Evolutionary conservation across 2,113 vertebrate species (phyloP), one percentile per base, ranked within the genome.

Genomic region (Psilopsiagon aymara): DNA sequence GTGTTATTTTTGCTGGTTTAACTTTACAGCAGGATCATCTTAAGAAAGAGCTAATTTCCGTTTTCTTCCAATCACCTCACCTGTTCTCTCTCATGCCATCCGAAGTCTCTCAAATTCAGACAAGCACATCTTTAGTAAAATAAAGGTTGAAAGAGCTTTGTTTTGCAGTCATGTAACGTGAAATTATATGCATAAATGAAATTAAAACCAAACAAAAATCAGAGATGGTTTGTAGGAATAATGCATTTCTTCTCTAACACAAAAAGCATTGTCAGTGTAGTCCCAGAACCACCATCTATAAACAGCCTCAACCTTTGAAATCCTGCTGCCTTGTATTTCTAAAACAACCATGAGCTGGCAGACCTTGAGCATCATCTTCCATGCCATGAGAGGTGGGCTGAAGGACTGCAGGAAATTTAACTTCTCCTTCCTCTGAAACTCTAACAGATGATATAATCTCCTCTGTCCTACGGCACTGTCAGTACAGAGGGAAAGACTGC

Each of bases 101-200:
- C 31, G 10, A 94, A 87, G 63, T 33, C 64, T 94, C 73, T 78
- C 64, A 88, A 69, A 96, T 29, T 55, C 47, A 86, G 86, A 29
- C 82, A 89, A 66, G 51, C 11, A 4, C 19, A n/a, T 41, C 44
- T 81, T 94, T 23, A 63, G 81, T 89, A 91, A 93, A 91, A 89
- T 59, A 84, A 78, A 87, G 25, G 53, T 69, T 89, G 80, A 94
- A 91, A 89, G 66, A 53, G 10, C 28, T 93, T 91, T 85, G 83
- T 49, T 91, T 92, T 64, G 12, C 28, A 66, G 33, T 29, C 21
- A 3, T 33, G 55, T 55, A 82, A 60, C 11, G 10, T 29, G 27
- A 81, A 95, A 93, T 91, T 76, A 66, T 25, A 19, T 18, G 25
- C 33, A 92, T 53, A 31, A 1, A 31, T 24, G 23, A 82, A 77